phyloP scores from a whole-genome alignment of 2,797 vertebrate species.

The Catamblyrhynchus diadema region DNA sequence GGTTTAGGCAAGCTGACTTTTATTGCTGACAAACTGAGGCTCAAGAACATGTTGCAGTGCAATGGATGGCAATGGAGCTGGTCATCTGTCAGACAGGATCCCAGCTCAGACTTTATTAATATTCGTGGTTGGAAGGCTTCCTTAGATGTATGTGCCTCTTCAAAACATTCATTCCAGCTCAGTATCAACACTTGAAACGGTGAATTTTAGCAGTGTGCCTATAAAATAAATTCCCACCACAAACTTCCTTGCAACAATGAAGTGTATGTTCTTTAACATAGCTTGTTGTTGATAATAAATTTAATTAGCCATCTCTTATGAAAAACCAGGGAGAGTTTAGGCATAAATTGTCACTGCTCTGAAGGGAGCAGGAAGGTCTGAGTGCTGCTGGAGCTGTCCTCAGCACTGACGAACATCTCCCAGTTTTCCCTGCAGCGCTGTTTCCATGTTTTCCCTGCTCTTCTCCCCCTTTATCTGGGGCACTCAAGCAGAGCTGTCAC shows the following conservation, averaged over 20 bases:
- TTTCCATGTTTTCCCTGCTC: neutral
- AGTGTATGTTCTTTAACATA: neutral
- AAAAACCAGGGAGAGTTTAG: neutral
- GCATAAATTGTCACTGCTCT: neutral
- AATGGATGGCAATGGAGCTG: neutral
- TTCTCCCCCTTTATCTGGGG: neutral
- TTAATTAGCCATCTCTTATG: neutral
- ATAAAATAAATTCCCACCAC: neutral
- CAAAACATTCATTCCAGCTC: neutral
- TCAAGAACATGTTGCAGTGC: neutral
- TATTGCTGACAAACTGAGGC: neutral
- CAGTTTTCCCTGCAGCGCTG: neutral
- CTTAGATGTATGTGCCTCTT: neutral
- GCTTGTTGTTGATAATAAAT: neutral
- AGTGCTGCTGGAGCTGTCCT: neutral
- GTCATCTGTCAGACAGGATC: slow-evolving; percentile 31
- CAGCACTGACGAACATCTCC: neutral
- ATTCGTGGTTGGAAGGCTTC: neutral
- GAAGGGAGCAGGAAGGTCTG: neutral
- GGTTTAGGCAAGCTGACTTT: neutral
- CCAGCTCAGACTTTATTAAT: neutral
- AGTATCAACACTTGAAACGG: neutral
- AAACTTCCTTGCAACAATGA: neutral
- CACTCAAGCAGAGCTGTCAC: neutral
- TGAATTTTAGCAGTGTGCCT: neutral